Evolutionary conservation across 2,888 invertebrate genomes (phyloP).

Genomic region (Chaitophorus viminalis): DNA sequence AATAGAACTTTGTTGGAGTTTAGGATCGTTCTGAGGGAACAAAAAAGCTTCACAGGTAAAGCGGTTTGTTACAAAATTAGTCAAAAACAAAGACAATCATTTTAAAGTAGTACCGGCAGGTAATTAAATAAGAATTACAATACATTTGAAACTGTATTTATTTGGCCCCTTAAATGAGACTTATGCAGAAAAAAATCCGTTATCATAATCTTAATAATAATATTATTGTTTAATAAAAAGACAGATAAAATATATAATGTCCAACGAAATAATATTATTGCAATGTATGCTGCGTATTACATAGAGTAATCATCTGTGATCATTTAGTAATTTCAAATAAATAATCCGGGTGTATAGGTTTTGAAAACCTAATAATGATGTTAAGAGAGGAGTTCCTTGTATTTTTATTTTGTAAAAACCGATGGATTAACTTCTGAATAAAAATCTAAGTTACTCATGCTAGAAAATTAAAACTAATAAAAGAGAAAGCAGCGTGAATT

Average conservation of each 20-base stretch:
- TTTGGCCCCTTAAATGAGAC: neutral
- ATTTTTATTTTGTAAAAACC: too few relatives aligned
- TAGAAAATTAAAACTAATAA: too few relatives aligned
- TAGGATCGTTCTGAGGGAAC: neutral
- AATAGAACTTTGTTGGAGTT: conserved; percentile 23
- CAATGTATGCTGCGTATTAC: too few relatives aligned
- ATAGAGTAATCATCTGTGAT: too few relatives aligned
- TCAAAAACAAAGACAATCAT: conserved; percentile 4
- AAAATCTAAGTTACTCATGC: too few relatives aligned
- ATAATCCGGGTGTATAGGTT: too few relatives aligned
- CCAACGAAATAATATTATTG: too few relatives aligned
- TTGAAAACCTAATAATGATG: too few relatives aligned
- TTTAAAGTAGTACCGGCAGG: neutral
- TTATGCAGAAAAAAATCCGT: neutral
- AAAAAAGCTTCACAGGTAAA: conserved; percentile 10
- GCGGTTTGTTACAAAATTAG: conserved; percentile 21
- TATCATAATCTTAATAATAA: neutral
- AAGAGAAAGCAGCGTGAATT: too few relatives aligned
- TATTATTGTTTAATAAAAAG: neutral
- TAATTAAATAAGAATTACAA: conserved; percentile 34
- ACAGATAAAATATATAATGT: neutral
- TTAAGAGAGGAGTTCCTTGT: too few relatives aligned
- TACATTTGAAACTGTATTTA: neutral
- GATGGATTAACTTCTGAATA: too few relatives aligned
- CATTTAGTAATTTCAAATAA: too few relatives aligned